These are phyloP conservation scores for Adelphocoris suturalis DNA, from an alignment of 2,888 invertebrate species.

Conservation along the genomic window DNA sequence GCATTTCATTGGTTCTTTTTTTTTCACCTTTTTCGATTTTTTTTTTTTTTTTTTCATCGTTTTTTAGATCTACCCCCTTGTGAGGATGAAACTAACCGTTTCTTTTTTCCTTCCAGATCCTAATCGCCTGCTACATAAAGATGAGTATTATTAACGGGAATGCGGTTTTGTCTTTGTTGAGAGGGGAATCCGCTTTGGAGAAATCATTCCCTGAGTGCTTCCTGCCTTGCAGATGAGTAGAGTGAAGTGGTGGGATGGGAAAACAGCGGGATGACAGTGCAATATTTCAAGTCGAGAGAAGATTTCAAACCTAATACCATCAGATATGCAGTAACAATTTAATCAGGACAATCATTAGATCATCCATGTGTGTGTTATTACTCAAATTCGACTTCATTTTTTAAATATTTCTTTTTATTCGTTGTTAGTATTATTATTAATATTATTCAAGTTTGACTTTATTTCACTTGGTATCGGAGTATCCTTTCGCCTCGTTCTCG, in stretches of 20 bases:
- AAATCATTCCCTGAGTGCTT: conserved; percentile 35
- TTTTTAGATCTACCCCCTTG: neutral
- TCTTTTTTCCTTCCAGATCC: neutral
- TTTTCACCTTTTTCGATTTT: neutral
- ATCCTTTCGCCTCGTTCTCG: neutral
- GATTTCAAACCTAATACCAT: too few species aligned
- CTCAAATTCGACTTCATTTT: too few species aligned
- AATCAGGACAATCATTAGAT: too few species aligned
- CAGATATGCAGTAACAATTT: too few species aligned
- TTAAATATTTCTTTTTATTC: too few species aligned
- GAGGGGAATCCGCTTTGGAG: neutral
- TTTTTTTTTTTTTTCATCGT: neutral
- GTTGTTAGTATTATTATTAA: too few species aligned
- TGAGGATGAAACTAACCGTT: conserved; percentile 1
- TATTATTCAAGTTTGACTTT: neutral
- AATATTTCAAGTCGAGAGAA: neutral
- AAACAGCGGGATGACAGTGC: neutral
- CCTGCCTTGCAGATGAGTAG: neutral
- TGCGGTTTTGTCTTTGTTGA: neutral
- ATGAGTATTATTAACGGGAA: conserved; percentile 50
- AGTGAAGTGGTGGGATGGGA: neutral
- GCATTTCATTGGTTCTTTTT: conserved; percentile 53
- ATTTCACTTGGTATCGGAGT: neutral
- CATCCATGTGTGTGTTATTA: too few species aligned
- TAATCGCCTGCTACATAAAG: conserved; percentile 59